Evolutionary conservation across 2,888 invertebrate genomes (phyloP), one percentile per base, ranked within the genome.

Genomic region (Chironomus riparius): DNA sequence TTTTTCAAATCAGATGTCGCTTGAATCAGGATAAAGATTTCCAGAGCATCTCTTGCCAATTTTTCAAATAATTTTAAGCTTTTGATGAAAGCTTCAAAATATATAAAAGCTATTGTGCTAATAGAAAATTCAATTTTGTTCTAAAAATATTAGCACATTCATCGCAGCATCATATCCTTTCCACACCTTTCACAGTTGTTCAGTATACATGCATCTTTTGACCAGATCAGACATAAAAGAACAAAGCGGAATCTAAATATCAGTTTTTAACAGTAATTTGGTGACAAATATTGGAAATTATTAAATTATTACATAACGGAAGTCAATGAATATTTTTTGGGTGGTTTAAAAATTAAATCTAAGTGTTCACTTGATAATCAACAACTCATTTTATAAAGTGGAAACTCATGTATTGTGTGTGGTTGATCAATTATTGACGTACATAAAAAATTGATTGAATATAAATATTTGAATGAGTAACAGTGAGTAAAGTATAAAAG

Each of bases 171-270:
- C 70, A 70, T 24, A 65, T 21, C 24, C n/a, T 47, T 47, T 65
- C 65, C 68, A 38, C 68, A 70, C 47, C 70, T 70, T 70, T 18
- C 24, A 38, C 1, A 38, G 47, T 73, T 65, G n/a, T 65, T 65
- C 72, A 73, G 72, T 73, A 38, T 10, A 47, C 21, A 38, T 73
- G 61, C 62, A 62, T 38, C 72, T 15, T 15, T 62, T 47, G 62
- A 62, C 21, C n/a, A 61, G 61, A 62, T 62, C 62, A 28, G 72
- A 62, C 61, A 47, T 38, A 24, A 70, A 22, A 22, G 18, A 10
- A 71, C 13, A 48, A 12, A 47, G 22, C 15, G 13, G 21, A 69
- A 47, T 4, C 18, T 10, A 62, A 21, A 21, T 65, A 24, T 22
- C 28, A 4, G 10, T 15, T 56, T 7, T 56, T 56, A 56, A n/a